Base-by-base conservation (phyloP, 53 echinoderm and acorn worm genomes). In the Temnopleurus reevesii region DNA sequence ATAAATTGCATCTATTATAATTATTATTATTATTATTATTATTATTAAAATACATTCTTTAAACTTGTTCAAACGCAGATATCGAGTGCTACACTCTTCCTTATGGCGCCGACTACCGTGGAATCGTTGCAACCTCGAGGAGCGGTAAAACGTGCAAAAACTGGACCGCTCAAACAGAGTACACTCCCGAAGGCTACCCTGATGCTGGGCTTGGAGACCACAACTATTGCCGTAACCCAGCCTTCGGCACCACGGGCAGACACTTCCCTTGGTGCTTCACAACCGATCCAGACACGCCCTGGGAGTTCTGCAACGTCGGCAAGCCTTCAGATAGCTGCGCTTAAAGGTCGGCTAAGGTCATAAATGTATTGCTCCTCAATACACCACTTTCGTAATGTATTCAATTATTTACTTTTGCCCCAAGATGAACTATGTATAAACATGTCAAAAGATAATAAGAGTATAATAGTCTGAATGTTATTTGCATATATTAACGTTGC, bases 161-260 rank as follows among this genome's bases (percentile, higher is more conserved):
- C 2, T 96, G 96, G 96, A 91, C 64, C 4, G 60, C 35, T 8
- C 93, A 92, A 84, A 60, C 53, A 23, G 44, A 12, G 2, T 91
- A 92, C 81, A 89, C 89, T 10, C 83, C 89, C 0, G 76, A 79
- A 29, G 89, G 81, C 19, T 92, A 89, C 65, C 96, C 96, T 17
- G 60, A 92, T 12, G 60, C 80, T n/a, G 95, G 95, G 13, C 63
- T 96, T 4, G 94, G 94, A 2, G 92, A 96, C 36, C 94, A 96
- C 59, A 96, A 96, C 81, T 94, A 94, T 83, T 96, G 96, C 82
- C 89, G 96, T 15, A 96, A 92, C n/a, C 56, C 91, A 41, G n/a
- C n/a, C n/a, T n/a, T n/a, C n/a, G 90, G 83, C 30, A 79, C 57
- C 71, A 76, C 25, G 23, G 54, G 17, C 90, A 89, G n/a, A 51